Base-by-base conservation (phyloP, 2,888 invertebrate genomes). In the Linyphia triangularis region DNA sequence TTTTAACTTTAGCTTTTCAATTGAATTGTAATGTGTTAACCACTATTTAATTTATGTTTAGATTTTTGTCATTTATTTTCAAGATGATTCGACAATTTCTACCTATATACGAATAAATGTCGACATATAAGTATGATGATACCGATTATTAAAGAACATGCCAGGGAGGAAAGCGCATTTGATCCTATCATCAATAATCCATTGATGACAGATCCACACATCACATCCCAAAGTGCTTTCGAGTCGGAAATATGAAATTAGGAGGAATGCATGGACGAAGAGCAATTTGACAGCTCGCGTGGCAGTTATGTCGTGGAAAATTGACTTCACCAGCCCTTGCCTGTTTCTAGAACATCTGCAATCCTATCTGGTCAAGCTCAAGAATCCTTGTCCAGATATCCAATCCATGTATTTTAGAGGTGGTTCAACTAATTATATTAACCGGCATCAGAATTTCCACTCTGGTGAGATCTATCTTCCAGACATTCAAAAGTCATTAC, bases 241-340 rank as follows among this genome's bases (percentile, higher is more conserved):
- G 13, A 2, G 5, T 1, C 1, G 51, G 3, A 51, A 51, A n/a
- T 9, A 51, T 51, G 51, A 51, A 13, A 51, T 16, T n/a, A n/a
- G 51, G 43, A 51, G 16, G n/a, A 51, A 51, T 51, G 51, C n/a
- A 13, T 5, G 3, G n/a, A 5, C n/a, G 13, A n/a, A 51, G 6
- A n/a, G 13, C 51, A 51, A 51, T 51, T 51, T 51, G 51, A 51
- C 51, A 1, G 16, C 16, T 40, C 16, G 51, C n/a, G 51, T 51
- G n/a, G 51, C 51, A n/a, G 51, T 51, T n/a, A 51, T n/a, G 51
- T n/a, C n/a, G 51, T 51, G n/a, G 51, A 51, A 51, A 51, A 51
- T 51, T 51, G n/a, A 1, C 33, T 33, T 33, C 33, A 33, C 33
- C 5, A 1, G n/a, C 5, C 13, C n/a, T 51, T 51, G n/a, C 16